Conservation (phyloP, 2,888 invertebrate genomes). For the Morpho deidamia region DNA sequence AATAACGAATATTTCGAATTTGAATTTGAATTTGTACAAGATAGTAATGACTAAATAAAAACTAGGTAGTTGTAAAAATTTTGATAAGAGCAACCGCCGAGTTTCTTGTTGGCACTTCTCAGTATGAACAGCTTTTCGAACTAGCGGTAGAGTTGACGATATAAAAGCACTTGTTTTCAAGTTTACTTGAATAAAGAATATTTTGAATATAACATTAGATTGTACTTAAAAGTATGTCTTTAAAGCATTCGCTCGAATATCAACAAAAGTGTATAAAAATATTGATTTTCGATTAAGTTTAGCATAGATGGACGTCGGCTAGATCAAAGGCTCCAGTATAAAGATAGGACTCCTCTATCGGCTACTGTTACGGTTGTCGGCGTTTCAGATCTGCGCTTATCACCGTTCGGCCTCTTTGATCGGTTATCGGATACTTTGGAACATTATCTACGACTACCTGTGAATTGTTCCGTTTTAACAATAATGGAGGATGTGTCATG, state of each 20-base stretch:
- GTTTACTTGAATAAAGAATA: no score
- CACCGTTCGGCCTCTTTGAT: conserved; percentile 50
- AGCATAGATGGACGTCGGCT: conserved; percentile 32
- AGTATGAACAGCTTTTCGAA: no score
- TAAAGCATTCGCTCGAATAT: background rate
- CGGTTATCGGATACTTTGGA: conserved; percentile 53
- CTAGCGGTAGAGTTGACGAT: no score
- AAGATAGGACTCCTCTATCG: conserved; percentile 44
- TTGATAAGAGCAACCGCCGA: no score
- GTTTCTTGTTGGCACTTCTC: no score
- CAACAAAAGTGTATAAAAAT: background rate
- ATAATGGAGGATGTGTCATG: conserved; percentile 36
- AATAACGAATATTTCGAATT: no score
- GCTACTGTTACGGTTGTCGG: conserved; percentile 57
- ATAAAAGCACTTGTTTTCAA: no score
- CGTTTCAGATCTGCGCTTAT: conserved; percentile 48
- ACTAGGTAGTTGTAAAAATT: no score
- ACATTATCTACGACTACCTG: conserved; percentile 57
- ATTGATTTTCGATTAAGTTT: conserved; percentile 22
- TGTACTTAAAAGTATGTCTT: no score
- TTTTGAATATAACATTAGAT: no score
- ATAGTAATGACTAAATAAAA: no score
- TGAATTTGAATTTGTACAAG: no score
- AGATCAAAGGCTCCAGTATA: conserved; percentile 50
- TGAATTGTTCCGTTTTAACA: conserved; percentile 48